Conservation (phyloP, 1,140 invertebrate species). For the Ips typographus region DNA sequence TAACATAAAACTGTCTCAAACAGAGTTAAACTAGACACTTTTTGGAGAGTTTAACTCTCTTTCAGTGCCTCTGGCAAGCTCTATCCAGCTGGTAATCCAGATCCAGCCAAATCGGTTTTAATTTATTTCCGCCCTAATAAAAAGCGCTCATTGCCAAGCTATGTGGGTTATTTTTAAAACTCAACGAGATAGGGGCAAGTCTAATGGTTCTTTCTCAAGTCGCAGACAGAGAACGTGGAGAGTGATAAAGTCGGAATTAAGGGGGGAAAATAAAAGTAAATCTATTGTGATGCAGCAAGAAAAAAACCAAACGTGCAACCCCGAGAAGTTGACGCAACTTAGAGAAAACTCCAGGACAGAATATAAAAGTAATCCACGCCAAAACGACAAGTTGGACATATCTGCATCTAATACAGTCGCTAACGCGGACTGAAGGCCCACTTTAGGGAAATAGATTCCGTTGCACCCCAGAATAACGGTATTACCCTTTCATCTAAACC, state of each 20-base stretch:
- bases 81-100: no score
- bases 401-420: conserved; percentile 22
- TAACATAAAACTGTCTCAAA: no score
- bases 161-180: conserved; percentile 28
- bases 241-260: conserved; percentile 24
- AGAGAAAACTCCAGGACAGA: no score
- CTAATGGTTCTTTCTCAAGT: conserved; percentile 21
- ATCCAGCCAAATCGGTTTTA: conserved; percentile 9
- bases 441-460: conserved; percentile 31
- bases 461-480: conserved; percentile 29
- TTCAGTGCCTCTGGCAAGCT: no score
- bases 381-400: not conserved
- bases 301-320: no score
- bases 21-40: no score
- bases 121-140: conserved; percentile 24
- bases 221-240: conserved; percentile 14
- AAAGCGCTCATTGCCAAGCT: conserved; percentile 14
- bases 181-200: conserved; percentile 14
- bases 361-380: no score
- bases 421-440: conserved; percentile 20
- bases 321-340: no score
- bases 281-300: not conserved
- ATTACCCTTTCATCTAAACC: conserved; percentile 31
- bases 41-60: no score
- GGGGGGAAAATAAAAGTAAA: conserved; percentile 14